phyloP scores from a whole-genome alignment of 1,140 invertebrate genomes.

The Bombus balteatus region DNA sequence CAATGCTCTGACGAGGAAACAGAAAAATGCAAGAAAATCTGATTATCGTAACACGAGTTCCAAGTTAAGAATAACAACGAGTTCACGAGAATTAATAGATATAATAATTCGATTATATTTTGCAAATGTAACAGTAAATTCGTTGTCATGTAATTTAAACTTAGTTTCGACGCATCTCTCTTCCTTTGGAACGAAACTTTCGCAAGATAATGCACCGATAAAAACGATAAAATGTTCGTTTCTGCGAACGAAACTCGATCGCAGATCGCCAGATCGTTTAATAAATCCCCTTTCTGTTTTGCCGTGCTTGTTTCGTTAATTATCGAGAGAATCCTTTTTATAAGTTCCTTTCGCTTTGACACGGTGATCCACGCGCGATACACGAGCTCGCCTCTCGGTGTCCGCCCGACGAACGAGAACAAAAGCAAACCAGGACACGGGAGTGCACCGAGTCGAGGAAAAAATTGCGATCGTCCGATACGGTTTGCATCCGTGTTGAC shows the following conservation, averaged over 20 bases:
- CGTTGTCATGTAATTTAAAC: too few relatives aligned
- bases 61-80: too few relatives aligned
- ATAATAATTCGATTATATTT: too few relatives aligned
- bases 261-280: background rate
- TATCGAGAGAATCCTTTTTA: background rate
- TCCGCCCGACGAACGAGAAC: background rate
- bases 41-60: too few relatives aligned
- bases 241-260: background rate
- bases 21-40: too few relatives aligned
- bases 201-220: background rate
- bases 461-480: conserved; percentile 6
- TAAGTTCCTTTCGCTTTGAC: conserved; percentile 4
- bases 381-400: background rate
- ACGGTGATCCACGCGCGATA: background rate
- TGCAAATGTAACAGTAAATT: too few relatives aligned
- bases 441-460: background rate
- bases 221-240: background rate
- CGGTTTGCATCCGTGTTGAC: background rate
- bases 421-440: background rate
- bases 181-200: background rate
- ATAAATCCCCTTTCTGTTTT: background rate
- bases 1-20: too few relatives aligned
- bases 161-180: background rate
- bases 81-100: too few relatives aligned
- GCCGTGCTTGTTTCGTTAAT: background rate